phyloP scores from a whole-genome alignment of 2,113 vertebrate genomes.

The Dipodomys merriami region DNA sequence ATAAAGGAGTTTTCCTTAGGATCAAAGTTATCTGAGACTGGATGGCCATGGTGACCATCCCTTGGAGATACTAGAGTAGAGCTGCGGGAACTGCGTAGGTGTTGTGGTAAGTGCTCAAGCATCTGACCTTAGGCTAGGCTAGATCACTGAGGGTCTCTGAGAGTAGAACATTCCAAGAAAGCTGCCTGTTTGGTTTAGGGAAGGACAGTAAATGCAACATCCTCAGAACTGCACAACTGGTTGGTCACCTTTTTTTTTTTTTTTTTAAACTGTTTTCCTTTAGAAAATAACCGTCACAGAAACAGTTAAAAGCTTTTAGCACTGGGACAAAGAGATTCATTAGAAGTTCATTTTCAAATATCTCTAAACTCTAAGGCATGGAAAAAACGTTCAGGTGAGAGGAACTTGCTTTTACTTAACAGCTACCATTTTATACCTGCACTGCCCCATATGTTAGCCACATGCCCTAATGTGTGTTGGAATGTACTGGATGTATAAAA shows the following conservation, averaged over 20 bases:
- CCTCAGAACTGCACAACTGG: not conserved
- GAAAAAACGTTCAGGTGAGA: not conserved
- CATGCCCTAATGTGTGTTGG: not conserved
- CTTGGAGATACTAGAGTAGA: not conserved
- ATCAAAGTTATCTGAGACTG: not conserved
- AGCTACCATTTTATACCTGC: not conserved
- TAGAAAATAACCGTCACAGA: not conserved
- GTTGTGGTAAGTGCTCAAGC: not conserved
- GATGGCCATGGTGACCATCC: not conserved
- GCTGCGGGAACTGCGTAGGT: not conserved
- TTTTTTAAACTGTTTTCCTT: not conserved
- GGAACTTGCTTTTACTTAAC: not conserved
- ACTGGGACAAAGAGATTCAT: not conserved
- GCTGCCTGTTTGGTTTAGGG: not conserved
- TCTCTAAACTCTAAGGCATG: not conserved
- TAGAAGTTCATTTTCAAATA: conserved; percentile 19
- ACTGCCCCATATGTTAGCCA: not conserved
- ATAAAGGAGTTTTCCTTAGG: not conserved
- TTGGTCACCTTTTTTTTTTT: not conserved
- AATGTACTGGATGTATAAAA: not conserved
- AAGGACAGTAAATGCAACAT: not conserved
- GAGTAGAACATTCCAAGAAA: not conserved
- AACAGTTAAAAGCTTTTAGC: not conserved
- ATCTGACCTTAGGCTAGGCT: not conserved
- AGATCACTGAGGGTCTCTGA: not conserved